Evolutionary conservation across 2,888 invertebrate species (phyloP), one percentile per base, ranked within the genome.

Genomic region (Dione vanillae): DNA sequence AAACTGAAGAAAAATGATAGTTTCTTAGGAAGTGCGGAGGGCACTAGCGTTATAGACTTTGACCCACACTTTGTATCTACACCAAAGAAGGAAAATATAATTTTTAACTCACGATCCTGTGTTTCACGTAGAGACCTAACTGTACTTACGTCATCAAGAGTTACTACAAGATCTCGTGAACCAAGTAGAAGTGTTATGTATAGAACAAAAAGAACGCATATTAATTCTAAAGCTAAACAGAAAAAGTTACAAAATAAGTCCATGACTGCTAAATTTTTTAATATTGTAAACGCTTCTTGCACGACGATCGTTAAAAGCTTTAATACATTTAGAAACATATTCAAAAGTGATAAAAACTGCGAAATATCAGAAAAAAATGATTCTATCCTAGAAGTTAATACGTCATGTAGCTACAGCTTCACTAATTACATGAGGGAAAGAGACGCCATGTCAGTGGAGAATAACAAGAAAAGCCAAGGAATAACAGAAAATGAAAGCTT

Each of bases 221-320:
- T 59, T 16, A 54, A 27, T 1, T 20, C 61, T 27, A 76, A 73
- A 74, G 51, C 12, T 27, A 52, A 65, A 51, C 16, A 51, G 2
- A 2, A 27, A 19, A 35, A 56, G 10, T 14, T 66, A 8, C 75
- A 69, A 59, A 77, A 76, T 43, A 72, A 69, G 61, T 78, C 80
- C 2, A 74, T 91, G 45, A 82, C 88, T 51, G 78, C 83, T 0
- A 84, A 85, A 72, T 78, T 92, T 14, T 80, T 91, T 43, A 80
- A 84, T 54, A 87, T 82, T 10, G 83, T 92, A 47, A 92, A 92
- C 59, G 86, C 86, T 37, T 89, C 92, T 0, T 92, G 89, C 71
- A 85, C 86, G 14, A 85, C 85, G 2, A 73, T 92, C 5, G 83
- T 89, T 1, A 87, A 87, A 78, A 85, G 86, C 10, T 83, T 75